Evolutionary conservation across 2,888 invertebrate species (phyloP), one percentile per base, ranked within the genome.

Genomic region (Spatulosminthurus flaviceps): DNA sequence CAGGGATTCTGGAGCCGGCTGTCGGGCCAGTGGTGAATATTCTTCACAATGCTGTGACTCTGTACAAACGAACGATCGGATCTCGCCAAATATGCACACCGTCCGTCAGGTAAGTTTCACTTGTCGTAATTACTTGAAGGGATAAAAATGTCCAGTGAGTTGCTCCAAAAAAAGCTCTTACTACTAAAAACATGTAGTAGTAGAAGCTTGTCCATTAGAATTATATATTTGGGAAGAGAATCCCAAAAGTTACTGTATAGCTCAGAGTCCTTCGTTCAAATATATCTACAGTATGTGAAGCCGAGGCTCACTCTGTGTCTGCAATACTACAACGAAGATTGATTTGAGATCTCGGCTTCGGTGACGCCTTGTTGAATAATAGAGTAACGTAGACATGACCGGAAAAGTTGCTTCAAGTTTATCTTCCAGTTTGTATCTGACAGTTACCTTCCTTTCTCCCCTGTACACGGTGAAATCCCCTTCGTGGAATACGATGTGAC

Each of bases 11-110:
- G 77, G 85, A 84, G 77, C 85, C 85, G 60, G 85, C 84, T 69
- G 85, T 85, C 66, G 85, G 85, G 69, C 81, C 85, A 19, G 82
- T 85, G 29, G 85, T 85, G 26, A 85, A 85, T 80, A 85, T 85
- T 79, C 79, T 85, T 28, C 85, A 85, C 80, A 85, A 85, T 75
- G 85, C 85, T 71, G 85, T 85, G 82, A 91, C 91, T 7, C 89
- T 91, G 87, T 91, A 91, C 86, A 91, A 91, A 86, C 87, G 91
- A 79, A 90, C 90, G 72, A 90, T 90, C 67, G 91, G 90, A 71
- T 89, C 90, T 73, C 88, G 90, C 79, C 90, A 90, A 85, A 89
- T 90, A 85, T 92, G 91, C 86, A 90, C 90, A 77, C 91, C 91
- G 26, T 90, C 91, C 84, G 88, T 90, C 82, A 88, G 92, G 87